phyloP scores from a whole-genome alignment of 2,113 vertebrate species.

The Monarcha castaneiventris region DNA sequence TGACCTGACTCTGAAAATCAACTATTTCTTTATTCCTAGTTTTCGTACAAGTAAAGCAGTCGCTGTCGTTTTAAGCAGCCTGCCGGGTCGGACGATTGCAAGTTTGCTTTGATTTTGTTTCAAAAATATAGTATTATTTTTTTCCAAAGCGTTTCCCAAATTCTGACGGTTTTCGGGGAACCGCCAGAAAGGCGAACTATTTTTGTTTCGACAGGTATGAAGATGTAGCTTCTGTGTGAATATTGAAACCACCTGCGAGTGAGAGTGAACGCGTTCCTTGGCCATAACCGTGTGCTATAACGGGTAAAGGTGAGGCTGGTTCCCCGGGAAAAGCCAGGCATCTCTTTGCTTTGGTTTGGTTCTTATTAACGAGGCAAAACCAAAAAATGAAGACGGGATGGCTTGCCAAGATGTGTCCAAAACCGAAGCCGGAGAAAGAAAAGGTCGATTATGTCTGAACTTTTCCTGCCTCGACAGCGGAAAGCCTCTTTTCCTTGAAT shows the following conservation, averaged over 20 bases:
- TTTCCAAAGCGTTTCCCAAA: not conserved
- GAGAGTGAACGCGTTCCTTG: not conserved
- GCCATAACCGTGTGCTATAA: not conserved
- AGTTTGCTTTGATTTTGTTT: not conserved
- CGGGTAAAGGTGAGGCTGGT: not conserved
- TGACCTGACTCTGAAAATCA: not conserved
- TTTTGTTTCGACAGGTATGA: not conserved
- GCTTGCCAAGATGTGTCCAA: not conserved
- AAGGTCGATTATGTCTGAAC: not conserved
- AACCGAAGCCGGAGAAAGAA: not conserved
- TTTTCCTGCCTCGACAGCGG: not conserved
- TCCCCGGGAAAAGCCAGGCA: not conserved
- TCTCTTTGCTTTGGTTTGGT: not conserved
- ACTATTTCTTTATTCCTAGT: not conserved
- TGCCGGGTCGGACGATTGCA: not conserved
- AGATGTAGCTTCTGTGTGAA: not conserved
- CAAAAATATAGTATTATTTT: not conserved
- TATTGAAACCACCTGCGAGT: not conserved
- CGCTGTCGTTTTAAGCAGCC: not conserved
- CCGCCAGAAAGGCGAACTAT: not conserved
- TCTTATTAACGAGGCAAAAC: not conserved
- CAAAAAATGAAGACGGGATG: not conserved
- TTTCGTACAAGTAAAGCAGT: not conserved
- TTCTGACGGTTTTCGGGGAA: not conserved
- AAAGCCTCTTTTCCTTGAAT: not conserved